Base-by-base conservation (phyloP, 2,888 invertebrate species). In the Sphinx pinastri region DNA sequence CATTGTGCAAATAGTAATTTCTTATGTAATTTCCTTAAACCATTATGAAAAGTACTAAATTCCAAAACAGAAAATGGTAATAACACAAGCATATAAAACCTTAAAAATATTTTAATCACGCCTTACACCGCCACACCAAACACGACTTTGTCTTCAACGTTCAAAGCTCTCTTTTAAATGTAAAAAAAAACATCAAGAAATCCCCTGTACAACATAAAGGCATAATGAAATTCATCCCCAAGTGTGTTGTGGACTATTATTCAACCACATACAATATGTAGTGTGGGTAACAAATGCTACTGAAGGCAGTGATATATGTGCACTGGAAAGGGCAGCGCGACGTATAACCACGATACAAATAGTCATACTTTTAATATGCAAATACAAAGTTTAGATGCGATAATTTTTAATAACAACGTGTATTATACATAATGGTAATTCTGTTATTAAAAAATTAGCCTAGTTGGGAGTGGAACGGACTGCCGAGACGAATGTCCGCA, bases 201-300 rank as follows among this genome's bases (percentile, higher is more conserved):
- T 87, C 84, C 38, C 38, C 86, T 85, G 81, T 83, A 84, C 84
- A 88, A 88, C 88, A 86, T 88, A 87, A 89, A 90, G 88, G 88
- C 88, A 83, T 91, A 92, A 93, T 93, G 90, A 93, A 92, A 93
- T 93, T 90, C 89, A 93, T 92, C 88, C 92, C 91, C 92, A 82
- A 85, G 92, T 89, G 92, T 90, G 89, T 89, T 88, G 88, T 84
- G 85, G 87, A 81, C 86, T 90, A 91, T 93, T 93, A 92, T 91
- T 92, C 92, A 91, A 83, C 88, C 87, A 81, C 91, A 87, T 88
- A 92, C 90, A 91, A 90, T 91, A 92, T 92, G 91, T 90, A 91
- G 88, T 89, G 82, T 80, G 79, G 81, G 87, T 88, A 84, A 91
- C 91, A 88, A 92, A 92, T 88, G 90, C 87, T 87, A 85, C 88